Base-by-base conservation (phyloP, 2,113 vertebrate species). In the Pyxicephalus adspersus region DNA sequence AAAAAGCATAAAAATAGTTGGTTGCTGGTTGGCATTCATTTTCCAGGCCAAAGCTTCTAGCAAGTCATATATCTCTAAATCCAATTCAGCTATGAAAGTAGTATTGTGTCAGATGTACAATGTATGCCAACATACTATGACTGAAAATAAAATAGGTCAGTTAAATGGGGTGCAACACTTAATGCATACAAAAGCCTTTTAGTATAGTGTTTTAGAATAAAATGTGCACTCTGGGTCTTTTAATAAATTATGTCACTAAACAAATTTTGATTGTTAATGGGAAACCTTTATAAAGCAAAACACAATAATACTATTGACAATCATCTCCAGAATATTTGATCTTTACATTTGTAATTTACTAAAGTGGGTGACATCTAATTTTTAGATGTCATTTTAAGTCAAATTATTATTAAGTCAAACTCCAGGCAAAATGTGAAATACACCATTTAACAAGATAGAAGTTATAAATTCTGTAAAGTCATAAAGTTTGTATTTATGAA, bases 61-160 rank as follows among this genome's bases (percentile, higher is more conserved):
- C 51, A 78, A 78, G 19, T 55, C 51, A 31, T 57, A 78, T 67
- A 64, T 67, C 67, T 67, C 54, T 78, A 68, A 68, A 54, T 65
- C 60, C 65, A 64, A 67, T 67, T 67, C 58, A 65, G 38, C 64
- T 58, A 23, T 67, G 38, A 67, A 78, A 78, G 52, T 78, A 78
- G 67, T 78, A 78, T 26, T n/a, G 76, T 78, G 64, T 67, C 76
- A 67, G 31, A 67, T 67, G 65, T 78, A 25, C 54, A 34, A 55
- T 19, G 51, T 18, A 23, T 78, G 29, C 26, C 76, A 58, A 58
- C 25, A 76, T 38, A 63, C n/a, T n/a, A n/a, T n/a, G n/a, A 54
- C 23, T 28, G 22, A 52, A 58, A 73, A 26, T 63, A 19, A 76
- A 64, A 64, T 64, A 76, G 61, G 74, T 64, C 74, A 76, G 50